phyloP scores from a whole-genome alignment of 2,113 vertebrate genomes.

The Sebastes fasciatus region DNA sequence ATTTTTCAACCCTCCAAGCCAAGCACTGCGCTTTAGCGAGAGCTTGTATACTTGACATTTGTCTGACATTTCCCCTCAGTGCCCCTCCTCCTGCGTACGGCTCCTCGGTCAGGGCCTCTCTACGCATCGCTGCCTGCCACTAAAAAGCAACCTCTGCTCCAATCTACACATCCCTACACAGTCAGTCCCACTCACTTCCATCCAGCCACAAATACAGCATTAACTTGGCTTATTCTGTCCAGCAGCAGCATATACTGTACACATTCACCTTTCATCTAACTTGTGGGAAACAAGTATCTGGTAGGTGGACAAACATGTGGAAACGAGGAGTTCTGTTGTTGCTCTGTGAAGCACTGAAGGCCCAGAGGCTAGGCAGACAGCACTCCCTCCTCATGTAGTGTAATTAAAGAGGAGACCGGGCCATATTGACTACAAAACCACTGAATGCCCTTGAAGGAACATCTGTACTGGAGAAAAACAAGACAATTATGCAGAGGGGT shows the following conservation, averaged over 20 bases:
- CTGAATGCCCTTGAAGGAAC: slow-evolving; percentile 86
- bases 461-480: slow-evolving; percentile 87
- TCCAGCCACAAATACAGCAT: slow-evolving; percentile 24
- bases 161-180: slow-evolving; percentile 46
- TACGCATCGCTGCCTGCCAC: slow-evolving; percentile 53
- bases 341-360: slow-evolving; percentile 50
- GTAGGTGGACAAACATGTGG: slow-evolving; percentile 56
- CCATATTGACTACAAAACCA: slow-evolving; percentile 85
- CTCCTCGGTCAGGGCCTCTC: slow-evolving; percentile 62
- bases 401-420: slow-evolving; percentile 86
- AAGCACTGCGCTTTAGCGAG: slow-evolving; percentile 40
- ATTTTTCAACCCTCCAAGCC: slow-evolving; percentile 39
- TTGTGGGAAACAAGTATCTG: slow-evolving; percentile 38
- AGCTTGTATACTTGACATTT: slow-evolving; percentile 86
- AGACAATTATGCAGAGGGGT: slow-evolving; percentile 83
- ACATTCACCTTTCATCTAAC: too few relatives aligned
- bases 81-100: slow-evolving; percentile 47
- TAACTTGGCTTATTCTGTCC: slow-evolving; percentile 41
- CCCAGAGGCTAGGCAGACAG: slow-evolving; percentile 75
- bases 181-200: slow-evolving; percentile 56
- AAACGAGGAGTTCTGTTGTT: slow-evolving; percentile 50
- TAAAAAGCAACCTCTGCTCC: slow-evolving; percentile 62
- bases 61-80: slow-evolving; percentile 83
- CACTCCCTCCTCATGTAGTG: slow-evolving; percentile 75
- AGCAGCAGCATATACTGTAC: too few relatives aligned